Conservation (phyloP, 64 coral and sea anemone genomes). For the Stichodactyla mertensii region DNA sequence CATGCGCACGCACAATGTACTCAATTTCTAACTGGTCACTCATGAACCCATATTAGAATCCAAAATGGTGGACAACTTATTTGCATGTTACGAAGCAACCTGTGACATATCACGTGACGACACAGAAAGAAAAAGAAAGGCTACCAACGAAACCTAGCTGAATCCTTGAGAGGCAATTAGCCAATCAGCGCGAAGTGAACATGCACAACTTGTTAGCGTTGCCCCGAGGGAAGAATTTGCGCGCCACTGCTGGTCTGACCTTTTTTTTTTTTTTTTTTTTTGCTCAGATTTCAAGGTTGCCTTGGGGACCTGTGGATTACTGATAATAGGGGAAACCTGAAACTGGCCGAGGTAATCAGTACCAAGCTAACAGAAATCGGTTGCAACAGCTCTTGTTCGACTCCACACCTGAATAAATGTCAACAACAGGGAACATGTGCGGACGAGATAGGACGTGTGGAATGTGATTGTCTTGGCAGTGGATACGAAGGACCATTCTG, state of each 20-base stretch:
- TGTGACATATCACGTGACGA: too few species aligned
- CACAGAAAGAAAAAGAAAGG: too few species aligned
- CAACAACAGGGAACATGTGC: slow-evolving; percentile 22
- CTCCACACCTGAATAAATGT: slow-evolving; percentile 13
- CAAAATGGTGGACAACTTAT: too few species aligned
- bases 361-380: slow-evolving; percentile 4
- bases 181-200: too few species aligned
- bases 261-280: background rate
- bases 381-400: slow-evolving; percentile 16
- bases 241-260: background rate
- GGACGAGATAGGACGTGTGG: slow-evolving; percentile 20
- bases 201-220: too few species aligned
- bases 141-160: too few species aligned
- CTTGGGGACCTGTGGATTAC: slow-evolving; percentile 9
- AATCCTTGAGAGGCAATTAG: too few species aligned
- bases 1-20: too few species aligned
- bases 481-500: slow-evolving; percentile 35
- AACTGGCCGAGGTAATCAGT: background rate
- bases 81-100: too few species aligned
- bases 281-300: background rate
- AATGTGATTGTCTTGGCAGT: slow-evolving; percentile 38
- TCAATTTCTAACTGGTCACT: too few species aligned
- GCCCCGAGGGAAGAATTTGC: too few species aligned
- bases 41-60: too few species aligned
- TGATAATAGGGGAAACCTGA: background rate